Evolutionary conservation across 2,113 vertebrate genomes (phyloP), one percentile per base, ranked within the genome.

Genomic region (Spermophilus dauricus): DNA sequence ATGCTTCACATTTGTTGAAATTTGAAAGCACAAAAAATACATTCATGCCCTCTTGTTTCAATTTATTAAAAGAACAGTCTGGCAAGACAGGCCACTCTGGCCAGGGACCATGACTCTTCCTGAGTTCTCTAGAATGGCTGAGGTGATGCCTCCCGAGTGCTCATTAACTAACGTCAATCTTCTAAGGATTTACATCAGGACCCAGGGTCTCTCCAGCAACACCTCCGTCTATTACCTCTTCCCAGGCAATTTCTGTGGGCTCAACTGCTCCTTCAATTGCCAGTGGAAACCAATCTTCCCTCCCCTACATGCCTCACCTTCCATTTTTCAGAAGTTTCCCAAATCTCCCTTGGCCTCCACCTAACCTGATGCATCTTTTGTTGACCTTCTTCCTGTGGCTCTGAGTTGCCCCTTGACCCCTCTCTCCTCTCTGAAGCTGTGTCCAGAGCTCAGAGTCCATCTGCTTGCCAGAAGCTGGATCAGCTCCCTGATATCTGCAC

Each of bases 51-150:
- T 92, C 73, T 37, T 81, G 17, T 67, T 86, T 67, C 11, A 85
- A 42, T 28, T 39, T 86, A 37, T 92, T 58, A 42, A 93, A 61
- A 93, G 45, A 92, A 67, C 77, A 81, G 12, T 28, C 80, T 81
- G 58, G 4, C 8, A 2, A 81, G 42, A 70, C 69, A 42, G 80
- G 39, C 42, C 65, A 53, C n/a, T 32, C 56, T 91, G 63, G 28
- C 63, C 20, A 37, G 24, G 0, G 0, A 13, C 24, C 39, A 11
- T 0, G 1, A n/a, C 34, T 48, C 85, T 73, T 87, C 32, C 78
- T 1, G 24, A n/a, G 39, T 61, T 69, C 48, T 67, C 89, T 51
- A 24, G 12, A 58, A 78, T 2, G 24, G 39, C 73, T 10, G 14
- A n/a, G 20, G 18, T 0, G 22, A 45, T 4, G 0, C 42, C 70